These are phyloP conservation scores for Gymnoscopelus microlampas DNA, from an alignment of 2,797 vertebrate species.

Conservation along the genomic window DNA sequence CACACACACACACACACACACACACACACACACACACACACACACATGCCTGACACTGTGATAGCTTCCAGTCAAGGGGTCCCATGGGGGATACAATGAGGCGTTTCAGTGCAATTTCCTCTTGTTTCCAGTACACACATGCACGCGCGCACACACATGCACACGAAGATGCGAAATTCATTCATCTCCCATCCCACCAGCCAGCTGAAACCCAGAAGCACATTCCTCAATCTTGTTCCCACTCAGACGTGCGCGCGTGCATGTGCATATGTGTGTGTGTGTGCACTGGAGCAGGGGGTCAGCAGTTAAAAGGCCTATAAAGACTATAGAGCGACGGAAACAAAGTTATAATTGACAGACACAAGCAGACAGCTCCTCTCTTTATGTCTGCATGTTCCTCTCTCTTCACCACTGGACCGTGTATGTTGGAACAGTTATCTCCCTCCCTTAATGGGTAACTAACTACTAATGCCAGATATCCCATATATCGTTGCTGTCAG, in stretches of 20 bases:
- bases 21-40: conserved; percentile 3
- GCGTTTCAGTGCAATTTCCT: conserved; percentile 47
- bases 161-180: conserved; percentile 19
- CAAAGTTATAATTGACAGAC: no score
- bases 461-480: no score
- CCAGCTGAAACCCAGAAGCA: conserved; percentile 51
- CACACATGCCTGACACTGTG: conserved; percentile 3
- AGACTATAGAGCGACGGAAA: neutral
- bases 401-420: no score
- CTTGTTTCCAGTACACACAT: neutral
- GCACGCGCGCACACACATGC: neutral
- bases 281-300: conserved; percentile 8
- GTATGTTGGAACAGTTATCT: no score
- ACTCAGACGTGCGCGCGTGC: conserved; percentile 27
- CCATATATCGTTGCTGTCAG: no score
- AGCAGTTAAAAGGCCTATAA: neutral
- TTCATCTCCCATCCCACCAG: conserved; percentile 10
- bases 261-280: neutral
- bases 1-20: neutral
- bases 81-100: conserved; percentile 36
- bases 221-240: conserved; percentile 60
- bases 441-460: no score
- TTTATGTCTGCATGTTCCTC: no score
- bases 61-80: conserved; percentile 8
- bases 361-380: no score